Percentiles rank a stretch among this genome's conserved stretches.
These are phyloP conservation scores for Psittacula echo DNA, from an alignment of 2,797 vertebrate genomes.

Conservation along the genomic window DNA sequence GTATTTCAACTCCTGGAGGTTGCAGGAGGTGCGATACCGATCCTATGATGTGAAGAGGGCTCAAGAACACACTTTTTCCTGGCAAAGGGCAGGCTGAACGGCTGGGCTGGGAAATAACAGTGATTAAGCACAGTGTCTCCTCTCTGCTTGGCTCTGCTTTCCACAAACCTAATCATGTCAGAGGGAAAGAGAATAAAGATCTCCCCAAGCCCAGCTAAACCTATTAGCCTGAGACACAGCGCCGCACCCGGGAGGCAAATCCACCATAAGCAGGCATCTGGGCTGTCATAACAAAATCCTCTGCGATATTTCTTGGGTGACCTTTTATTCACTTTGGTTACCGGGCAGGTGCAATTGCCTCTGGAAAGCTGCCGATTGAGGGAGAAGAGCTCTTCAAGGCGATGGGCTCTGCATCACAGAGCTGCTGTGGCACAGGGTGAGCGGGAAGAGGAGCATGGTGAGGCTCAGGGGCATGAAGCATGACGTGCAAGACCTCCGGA, in stretches of 20 bases:
- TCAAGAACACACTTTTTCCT: not conserved
- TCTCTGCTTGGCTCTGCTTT: constrained; percentile 63
- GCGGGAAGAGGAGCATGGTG: rapidly evolving
- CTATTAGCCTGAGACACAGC: constrained; percentile 5
- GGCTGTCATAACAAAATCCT: not conserved
- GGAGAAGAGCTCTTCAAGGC: not conserved
- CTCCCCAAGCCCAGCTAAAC: constrained; percentile 72
- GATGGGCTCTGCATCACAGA: rapidly evolving
- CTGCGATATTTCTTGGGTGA: constrained; percentile 44
- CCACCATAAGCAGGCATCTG: constrained; percentile 23
- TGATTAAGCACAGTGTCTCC: constrained; percentile 57
- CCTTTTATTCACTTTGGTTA: not conserved
- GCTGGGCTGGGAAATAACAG: constrained; percentile 40
- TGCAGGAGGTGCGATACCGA: not conserved
- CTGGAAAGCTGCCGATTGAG: not conserved
- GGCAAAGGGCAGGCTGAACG: constrained; percentile 6
- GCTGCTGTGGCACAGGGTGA: not conserved
- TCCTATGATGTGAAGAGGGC: rapidly evolving
- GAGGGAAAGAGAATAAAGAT: constrained; percentile 71
- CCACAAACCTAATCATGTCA: constrained; percentile 70
- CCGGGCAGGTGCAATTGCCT: not conserved
- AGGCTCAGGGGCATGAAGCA: not conserved
- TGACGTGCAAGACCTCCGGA: not conserved
- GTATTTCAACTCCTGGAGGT: rapidly evolving
- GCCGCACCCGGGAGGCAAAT: constrained; percentile 27